phyloP scores from a whole-genome alignment of 2,113 vertebrate species.

The Ptyas mucosa region DNA sequence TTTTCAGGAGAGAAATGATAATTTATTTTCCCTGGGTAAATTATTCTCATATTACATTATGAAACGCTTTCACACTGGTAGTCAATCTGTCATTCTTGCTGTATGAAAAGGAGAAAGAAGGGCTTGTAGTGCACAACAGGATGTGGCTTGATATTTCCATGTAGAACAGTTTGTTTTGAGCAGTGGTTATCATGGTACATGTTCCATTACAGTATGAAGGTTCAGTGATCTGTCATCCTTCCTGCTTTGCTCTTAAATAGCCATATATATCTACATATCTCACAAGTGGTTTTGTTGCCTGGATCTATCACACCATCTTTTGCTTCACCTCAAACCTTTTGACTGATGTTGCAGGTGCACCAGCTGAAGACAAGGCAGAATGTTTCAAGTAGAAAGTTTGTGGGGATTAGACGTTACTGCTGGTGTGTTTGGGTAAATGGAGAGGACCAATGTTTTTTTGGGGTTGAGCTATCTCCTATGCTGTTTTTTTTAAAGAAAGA shows the following conservation, averaged over 20 bases:
- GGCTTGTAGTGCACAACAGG: slow-evolving; percentile 66
- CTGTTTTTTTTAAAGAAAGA: neutral
- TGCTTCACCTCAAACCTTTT: slow-evolving; percentile 3
- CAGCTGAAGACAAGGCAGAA: slow-evolving; percentile 33
- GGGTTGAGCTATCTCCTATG: neutral
- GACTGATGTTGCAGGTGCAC: slow-evolving; percentile 23
- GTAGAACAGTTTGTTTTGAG: slow-evolving; percentile 30
- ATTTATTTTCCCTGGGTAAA: neutral
- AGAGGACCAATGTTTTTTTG: neutral
- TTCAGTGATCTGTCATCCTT: neutral
- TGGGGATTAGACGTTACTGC: neutral
- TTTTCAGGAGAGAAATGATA: neutral
- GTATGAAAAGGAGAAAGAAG: slow-evolving; percentile 16
- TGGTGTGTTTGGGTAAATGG: slow-evolving; percentile 21
- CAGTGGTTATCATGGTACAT: slow-evolving; percentile 11
- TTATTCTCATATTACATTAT: neutral
- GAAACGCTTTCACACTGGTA: neutral
- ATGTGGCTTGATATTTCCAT: slow-evolving; percentile 71
- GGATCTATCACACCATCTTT: slow-evolving; percentile 36
- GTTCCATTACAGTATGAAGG: slow-evolving; percentile 32
- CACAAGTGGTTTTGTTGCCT: slow-evolving; percentile 5
- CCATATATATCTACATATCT: neutral
- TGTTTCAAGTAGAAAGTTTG: neutral
- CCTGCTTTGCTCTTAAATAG: slow-evolving; percentile 37
- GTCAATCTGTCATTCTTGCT: neutral